A percentile compares a stretch with the other conserved stretches of the same genome.
Conservation (phyloP, 2,888 invertebrate species). For the Brenthis daphne region DNA sequence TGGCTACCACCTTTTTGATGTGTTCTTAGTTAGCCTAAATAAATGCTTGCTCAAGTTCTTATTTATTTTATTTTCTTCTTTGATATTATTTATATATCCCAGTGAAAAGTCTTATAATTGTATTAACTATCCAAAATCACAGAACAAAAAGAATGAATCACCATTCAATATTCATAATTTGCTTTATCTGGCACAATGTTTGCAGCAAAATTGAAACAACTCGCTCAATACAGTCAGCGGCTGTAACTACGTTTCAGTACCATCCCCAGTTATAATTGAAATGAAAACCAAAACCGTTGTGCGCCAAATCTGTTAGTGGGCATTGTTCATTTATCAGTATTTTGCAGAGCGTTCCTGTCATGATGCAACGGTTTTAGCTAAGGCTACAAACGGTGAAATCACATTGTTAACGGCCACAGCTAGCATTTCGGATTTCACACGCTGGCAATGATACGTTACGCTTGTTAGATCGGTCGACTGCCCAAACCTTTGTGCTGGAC, state of each 20-base stretch:
- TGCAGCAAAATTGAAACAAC: slow-evolving; percentile 10
- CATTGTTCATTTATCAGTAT: slow-evolving; percentile 31
- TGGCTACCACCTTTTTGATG: slow-evolving; percentile 81
- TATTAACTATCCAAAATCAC: background rate
- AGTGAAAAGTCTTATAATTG: background rate
- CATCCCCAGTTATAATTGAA: slow-evolving; percentile 25
- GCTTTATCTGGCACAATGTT: background rate
- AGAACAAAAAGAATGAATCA: background rate
- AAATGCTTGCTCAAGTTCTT: slow-evolving; percentile 45
- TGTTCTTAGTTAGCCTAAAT: slow-evolving; percentile 59
- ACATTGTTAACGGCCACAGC: slow-evolving; percentile 46
- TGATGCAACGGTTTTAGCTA: slow-evolving; percentile 34
- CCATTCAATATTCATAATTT: background rate
- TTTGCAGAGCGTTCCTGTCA: slow-evolving; percentile 27
- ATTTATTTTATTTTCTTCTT: background rate
- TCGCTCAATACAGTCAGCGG: slow-evolving; percentile 1
- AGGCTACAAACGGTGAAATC: slow-evolving; percentile 48
- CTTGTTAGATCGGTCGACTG: slow-evolving; percentile 48
- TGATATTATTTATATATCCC: background rate
- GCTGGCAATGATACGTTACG: slow-evolving; percentile 52
- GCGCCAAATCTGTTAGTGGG: slow-evolving; percentile 27
- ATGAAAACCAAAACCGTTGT: slow-evolving; percentile 24
- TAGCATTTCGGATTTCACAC: slow-evolving; percentile 49
- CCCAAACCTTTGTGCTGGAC: slow-evolving; percentile 31
- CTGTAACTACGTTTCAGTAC: slow-evolving; percentile 9